Evolutionary conservation across 2,888 invertebrate genomes (phyloP).

Genomic region (Polymixis lichenea): DNA sequence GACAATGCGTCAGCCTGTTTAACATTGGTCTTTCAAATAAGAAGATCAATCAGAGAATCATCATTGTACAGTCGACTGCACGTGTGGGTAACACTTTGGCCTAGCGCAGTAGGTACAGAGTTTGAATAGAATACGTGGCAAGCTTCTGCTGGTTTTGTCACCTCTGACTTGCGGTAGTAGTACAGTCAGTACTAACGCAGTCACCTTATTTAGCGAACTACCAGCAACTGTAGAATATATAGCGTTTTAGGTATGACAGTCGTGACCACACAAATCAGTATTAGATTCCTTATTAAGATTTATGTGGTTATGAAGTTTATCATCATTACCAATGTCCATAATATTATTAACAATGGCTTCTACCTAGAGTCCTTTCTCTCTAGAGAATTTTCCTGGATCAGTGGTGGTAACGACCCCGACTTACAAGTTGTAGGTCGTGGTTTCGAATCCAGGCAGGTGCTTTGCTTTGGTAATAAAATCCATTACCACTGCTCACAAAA

Average conservation of each 20-base stretch:
- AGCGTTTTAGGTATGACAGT: background rate
- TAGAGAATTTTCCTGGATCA: no score
- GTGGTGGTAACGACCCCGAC: no score
- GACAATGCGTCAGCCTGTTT: background rate
- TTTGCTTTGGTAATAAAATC: no score
- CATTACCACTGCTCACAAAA: no score
- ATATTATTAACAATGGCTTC: no score
- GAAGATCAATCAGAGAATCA: background rate
- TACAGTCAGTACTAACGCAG: background rate
- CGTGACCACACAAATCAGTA: background rate
- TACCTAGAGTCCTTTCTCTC: no score
- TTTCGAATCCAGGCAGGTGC: no score
- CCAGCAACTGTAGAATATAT: background rate
- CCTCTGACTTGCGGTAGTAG: background rate
- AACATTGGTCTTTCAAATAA: constrained; percentile 1
- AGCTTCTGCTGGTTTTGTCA: background rate
- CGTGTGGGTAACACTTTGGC: background rate
- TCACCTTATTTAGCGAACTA: background rate
- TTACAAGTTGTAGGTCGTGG: no score
- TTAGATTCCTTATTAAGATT: background rate
- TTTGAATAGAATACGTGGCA: background rate
- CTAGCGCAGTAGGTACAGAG: background rate
- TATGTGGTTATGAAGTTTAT: background rate
- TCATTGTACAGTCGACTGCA: background rate
- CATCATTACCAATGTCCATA: background rate